These are phyloP conservation scores for Hestina assimilis DNA, from an alignment of 1,140 invertebrate genomes.

Conservation along the genomic window DNA sequence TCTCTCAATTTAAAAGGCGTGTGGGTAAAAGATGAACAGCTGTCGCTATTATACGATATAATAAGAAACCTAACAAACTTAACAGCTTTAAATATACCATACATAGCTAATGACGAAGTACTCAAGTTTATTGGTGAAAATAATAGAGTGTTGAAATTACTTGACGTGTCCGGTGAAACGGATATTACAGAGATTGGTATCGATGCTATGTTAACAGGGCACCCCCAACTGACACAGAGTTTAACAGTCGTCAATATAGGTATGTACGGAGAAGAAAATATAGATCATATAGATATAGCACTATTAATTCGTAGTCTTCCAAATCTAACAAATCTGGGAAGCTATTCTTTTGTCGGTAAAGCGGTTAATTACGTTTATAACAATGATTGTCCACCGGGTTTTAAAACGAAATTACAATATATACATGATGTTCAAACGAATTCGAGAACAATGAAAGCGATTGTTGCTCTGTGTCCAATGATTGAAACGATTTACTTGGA, in stretches of 20 bases:
- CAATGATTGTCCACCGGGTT: constrained; percentile 72
- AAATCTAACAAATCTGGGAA: constrained; percentile 80
- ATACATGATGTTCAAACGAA: constrained; percentile 81
- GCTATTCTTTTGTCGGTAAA: constrained; percentile 82
- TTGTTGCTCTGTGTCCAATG: constrained; percentile 79
- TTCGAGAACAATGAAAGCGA: constrained; percentile 77
- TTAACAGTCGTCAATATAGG: constrained; percentile 82
- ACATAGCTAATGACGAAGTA: constrained; percentile 83
- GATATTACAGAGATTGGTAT: constrained; percentile 81
- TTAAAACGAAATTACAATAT: constrained; percentile 80
- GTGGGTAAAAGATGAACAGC: constrained; percentile 83
- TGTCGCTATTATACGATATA: constrained; percentile 80
- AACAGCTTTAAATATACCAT: constrained; percentile 81
- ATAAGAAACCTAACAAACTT: constrained; percentile 79
- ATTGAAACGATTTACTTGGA: constrained; percentile 82
- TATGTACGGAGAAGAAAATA: constrained; percentile 82
- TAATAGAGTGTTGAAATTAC: constrained; percentile 78
- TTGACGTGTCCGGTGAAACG: constrained; percentile 83
- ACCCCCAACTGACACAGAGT: constrained; percentile 72
- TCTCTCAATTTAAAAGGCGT: constrained; percentile 83
- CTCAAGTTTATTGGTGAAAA: constrained; percentile 80
- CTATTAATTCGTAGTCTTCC: constrained; percentile 80
- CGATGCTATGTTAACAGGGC: constrained; percentile 75
- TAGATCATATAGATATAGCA: constrained; percentile 81
- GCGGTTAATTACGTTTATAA: constrained; percentile 78